phyloP scores from a whole-genome alignment of 2,113 vertebrate genomes.

The Grammatotria lemairii region DNA sequence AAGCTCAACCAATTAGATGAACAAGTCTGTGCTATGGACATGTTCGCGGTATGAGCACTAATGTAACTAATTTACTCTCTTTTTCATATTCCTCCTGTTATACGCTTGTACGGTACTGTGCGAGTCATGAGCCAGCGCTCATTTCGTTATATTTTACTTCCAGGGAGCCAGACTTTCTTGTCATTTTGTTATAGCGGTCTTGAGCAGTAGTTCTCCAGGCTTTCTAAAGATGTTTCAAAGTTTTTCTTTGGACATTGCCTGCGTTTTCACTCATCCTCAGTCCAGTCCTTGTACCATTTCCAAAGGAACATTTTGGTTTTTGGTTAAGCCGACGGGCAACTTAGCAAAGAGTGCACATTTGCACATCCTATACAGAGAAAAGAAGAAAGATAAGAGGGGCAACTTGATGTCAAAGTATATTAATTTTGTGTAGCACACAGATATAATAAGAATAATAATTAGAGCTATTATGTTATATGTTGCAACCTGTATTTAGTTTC shows the following conservation, averaged over 20 bases:
- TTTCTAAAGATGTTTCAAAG: background rate
- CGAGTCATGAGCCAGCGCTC: background rate
- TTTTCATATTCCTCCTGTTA: background rate
- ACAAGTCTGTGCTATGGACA: background rate
- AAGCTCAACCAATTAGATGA: background rate
- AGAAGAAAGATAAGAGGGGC: background rate
- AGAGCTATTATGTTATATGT: background rate
- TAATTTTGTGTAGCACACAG: background rate
- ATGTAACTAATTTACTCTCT: background rate
- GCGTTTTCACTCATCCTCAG: background rate
- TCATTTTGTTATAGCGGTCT: background rate
- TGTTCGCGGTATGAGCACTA: background rate
- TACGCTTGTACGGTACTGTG: background rate
- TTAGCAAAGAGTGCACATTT: background rate
- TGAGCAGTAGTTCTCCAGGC: background rate
- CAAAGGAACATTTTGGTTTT: background rate
- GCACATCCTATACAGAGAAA: background rate
- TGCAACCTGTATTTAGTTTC: background rate
- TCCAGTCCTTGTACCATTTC: background rate
- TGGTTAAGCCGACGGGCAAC: accelerated
- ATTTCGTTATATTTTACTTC: background rate
- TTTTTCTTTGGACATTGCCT: background rate
- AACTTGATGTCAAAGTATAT: background rate
- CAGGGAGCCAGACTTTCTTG: background rate
- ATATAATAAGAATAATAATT: background rate